A percentile compares a stretch with the other conserved stretches of the same genome.
Conservation (phyloP, 2,113 vertebrate genomes). For the Python bivittatus region DNA sequence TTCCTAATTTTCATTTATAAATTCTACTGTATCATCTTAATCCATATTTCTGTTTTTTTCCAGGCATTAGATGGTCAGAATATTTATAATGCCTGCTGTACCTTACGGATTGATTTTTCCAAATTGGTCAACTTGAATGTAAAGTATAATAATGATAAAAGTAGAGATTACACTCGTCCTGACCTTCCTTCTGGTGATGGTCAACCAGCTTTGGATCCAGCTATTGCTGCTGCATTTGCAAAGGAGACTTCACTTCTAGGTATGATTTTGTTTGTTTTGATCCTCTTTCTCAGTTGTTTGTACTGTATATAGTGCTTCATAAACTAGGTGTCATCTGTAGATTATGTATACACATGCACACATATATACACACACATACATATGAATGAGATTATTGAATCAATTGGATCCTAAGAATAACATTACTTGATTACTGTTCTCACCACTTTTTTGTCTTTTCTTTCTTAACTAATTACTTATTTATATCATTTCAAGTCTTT, state of each 20-base stretch:
- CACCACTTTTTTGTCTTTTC: neutral
- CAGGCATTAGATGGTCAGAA: slow-evolving; percentile 97
- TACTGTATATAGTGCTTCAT: neutral
- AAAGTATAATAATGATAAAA: slow-evolving; percentile 99
- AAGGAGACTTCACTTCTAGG: slow-evolving; percentile 97
- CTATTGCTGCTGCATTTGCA: slow-evolving; percentile 88
- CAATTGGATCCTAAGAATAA: neutral
- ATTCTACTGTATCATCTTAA: slow-evolving; percentile 17
- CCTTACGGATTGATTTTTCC: slow-evolving; percentile 96
- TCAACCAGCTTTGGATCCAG: slow-evolving; percentile 87
- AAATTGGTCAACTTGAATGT: slow-evolving; percentile 98
- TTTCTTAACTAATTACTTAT: neutral
- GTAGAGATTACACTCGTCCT: slow-evolving; percentile 93
- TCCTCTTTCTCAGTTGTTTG: neutral
- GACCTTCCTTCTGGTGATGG: slow-evolving; percentile 96
- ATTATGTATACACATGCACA: neutral
- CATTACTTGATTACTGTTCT: neutral
- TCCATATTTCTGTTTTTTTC: slow-evolving; percentile 54
- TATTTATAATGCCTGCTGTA: slow-evolving; percentile 98
- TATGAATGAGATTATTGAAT: neutral
- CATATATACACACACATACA: neutral
- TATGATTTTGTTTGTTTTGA: slow-evolving; percentile 72
- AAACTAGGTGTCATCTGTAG: neutral
- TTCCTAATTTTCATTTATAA: neutral
- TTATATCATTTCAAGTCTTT: neutral